Evolutionary conservation across 2,113 vertebrate species (phyloP), one percentile per base, ranked within the genome.

Genomic region (Myxocyprinus asiaticus): DNA sequence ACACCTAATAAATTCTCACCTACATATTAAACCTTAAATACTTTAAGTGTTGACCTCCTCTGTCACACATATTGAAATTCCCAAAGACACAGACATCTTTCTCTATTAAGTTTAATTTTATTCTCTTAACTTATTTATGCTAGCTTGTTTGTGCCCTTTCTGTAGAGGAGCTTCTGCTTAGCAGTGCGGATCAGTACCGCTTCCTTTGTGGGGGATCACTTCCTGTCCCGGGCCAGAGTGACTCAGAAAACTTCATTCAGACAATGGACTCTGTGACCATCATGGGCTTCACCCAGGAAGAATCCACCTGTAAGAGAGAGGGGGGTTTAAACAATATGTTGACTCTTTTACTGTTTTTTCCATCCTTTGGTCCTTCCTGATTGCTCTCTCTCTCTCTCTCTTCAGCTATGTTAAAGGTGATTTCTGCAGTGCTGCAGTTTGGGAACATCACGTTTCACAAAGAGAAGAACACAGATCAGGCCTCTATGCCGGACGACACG

Each of bases 401-500:
- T 50, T 15, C 76, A 94, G 94, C 92, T 77, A 96, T 97, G 94
- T 84, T 97, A 67, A 95, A 93, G 88, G 93, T 94, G 66, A 93
- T 96, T 78, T 97, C 95, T 0, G 87, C 95, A 0, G 95, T 95
- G 76, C 93, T 97, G 67, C 96, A 97, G 89, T 96, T 97, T 10
- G 95, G 96, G 14, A 97, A 97, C 83, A 91, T 97, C 50, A 83
- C 89, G 59, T 94, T 97, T 84, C 93, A 90, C 62, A 94, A 93
- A 56, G 96, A 97, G 75, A 92, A 96, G 61, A 95, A 95, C 86
- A 92, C 94, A 0, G 96, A 97, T 76, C 95, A 96, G 82, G 95
- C 95, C 7, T 95, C 95, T 6, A 96, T 96, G 96, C 96, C 95
- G 0, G 95, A 97, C 67, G 94, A 97, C 91, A 97, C 95, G 81